Conservation (phyloP, 2,113 vertebrate species). For the Cavia aperea region DNA sequence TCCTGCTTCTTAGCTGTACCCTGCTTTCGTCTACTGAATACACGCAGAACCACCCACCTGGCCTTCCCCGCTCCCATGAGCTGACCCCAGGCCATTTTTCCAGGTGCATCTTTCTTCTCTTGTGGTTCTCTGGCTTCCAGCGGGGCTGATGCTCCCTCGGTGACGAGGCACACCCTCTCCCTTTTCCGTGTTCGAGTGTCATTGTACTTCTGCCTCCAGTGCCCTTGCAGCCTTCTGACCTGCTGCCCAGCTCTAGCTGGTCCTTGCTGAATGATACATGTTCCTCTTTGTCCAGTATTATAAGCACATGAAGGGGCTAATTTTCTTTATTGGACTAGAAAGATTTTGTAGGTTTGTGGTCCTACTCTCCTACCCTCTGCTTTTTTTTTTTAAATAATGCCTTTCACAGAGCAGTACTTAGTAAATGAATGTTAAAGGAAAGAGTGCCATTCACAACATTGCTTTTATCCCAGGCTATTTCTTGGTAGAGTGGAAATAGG, state of each 20-base stretch:
- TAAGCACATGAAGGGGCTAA: background rate
- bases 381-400: background rate
- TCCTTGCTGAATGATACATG: background rate
- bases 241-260: background rate
- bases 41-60: background rate
- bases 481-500: background rate
- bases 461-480: background rate
- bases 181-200: background rate
- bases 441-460: background rate
- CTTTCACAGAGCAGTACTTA: constrained; percentile 6
- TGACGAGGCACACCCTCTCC: background rate
- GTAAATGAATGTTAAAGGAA: constrained; percentile 15
- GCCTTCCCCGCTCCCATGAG: background rate
- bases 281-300: background rate
- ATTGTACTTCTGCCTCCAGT: background rate
- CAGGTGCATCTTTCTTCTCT: background rate
- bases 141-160: background rate
- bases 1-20: background rate
- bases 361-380: background rate
- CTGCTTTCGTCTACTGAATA: background rate
- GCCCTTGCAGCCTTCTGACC: background rate
- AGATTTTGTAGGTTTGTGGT: background rate
- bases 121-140: background rate
- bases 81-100: background rate
- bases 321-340: constrained; percentile 9